These are phyloP conservation scores for Harpegnathos saltator DNA, from an alignment of 1,140 invertebrate species.

Conservation along the genomic window DNA sequence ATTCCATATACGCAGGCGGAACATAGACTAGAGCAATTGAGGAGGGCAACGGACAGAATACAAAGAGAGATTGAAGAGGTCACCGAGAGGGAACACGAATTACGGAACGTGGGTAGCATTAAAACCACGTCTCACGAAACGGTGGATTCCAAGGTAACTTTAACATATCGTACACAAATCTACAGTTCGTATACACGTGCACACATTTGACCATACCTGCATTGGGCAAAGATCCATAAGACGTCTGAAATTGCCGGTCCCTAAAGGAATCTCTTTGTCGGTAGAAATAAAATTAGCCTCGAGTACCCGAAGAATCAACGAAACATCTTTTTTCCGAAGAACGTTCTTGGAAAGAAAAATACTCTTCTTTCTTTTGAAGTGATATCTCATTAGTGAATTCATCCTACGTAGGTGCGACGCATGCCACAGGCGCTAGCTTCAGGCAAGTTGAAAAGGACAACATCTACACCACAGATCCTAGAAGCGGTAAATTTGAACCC, in stretches of 20 bases:
- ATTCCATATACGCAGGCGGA: constrained; percentile 70
- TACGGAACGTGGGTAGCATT: constrained; percentile 87
- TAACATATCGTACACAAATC: background rate
- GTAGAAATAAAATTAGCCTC: background rate
- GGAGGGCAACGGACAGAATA: constrained; percentile 86
- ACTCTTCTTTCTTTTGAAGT: background rate
- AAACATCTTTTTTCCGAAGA: background rate
- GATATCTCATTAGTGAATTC: constrained; percentile 75
- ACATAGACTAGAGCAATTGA: constrained; percentile 79
- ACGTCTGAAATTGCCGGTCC: background rate
- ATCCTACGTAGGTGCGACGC: constrained; percentile 79
- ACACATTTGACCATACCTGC: background rate
- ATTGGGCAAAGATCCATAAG: background rate
- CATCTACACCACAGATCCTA: constrained; percentile 87
- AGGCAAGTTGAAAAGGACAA: constrained; percentile 87
- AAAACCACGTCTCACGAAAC: constrained; percentile 81
- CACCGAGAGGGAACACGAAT: constrained; percentile 89
- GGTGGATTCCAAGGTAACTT: constrained; percentile 79
- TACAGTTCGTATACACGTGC: background rate
- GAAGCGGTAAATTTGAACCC: constrained; percentile 82
- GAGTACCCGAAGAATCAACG: background rate
- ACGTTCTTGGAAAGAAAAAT: background rate
- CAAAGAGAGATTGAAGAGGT: constrained; percentile 90
- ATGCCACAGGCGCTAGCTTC: constrained; percentile 84
- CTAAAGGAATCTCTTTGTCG: background rate